A percentile compares a stretch with the other conserved stretches of the same genome.
phyloP scores from a whole-genome alignment of 64 coral and sea anemone genomes.

The Porites lutea region DNA sequence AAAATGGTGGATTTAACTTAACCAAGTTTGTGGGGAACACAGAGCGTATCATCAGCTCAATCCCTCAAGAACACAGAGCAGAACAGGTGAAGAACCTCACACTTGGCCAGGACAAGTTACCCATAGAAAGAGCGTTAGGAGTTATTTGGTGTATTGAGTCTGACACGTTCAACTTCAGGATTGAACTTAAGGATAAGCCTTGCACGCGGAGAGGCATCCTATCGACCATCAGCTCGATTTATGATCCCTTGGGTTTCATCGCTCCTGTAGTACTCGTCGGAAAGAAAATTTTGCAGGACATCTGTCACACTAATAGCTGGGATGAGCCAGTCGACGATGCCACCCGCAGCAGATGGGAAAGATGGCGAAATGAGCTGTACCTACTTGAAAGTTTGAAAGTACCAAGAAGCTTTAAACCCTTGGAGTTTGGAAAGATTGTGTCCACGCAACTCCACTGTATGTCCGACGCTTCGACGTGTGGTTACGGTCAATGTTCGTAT shows the following conservation, averaged over 20 bases:
- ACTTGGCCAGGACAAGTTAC: conserved; percentile 48
- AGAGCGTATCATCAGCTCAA: conserved; percentile 15
- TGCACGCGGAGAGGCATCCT: conserved; percentile 40
- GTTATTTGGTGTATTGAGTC: conserved; percentile 28
- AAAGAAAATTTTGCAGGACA: conserved; percentile 30
- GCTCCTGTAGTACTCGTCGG: conserved; percentile 29
- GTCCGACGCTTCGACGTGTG: conserved; percentile 11
- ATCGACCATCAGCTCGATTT: conserved; percentile 33
- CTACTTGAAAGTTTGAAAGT: too few species aligned
- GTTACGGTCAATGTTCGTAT: conserved; percentile 14
- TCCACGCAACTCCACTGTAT: too few species aligned
- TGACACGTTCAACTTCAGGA: conserved; percentile 47
- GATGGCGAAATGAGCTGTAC: too few species aligned
- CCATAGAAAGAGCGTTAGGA: conserved; percentile 36
- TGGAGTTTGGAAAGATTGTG: too few species aligned
- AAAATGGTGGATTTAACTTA: conserved; percentile 44
- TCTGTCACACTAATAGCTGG: conserved; percentile 31
- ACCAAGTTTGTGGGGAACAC: conserved; percentile 67
- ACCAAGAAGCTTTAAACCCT: too few species aligned
- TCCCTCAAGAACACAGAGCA: conserved; percentile 48
- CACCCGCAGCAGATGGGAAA: too few species aligned
- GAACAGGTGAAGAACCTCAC: conserved; percentile 35
- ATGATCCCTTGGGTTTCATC: conserved; percentile 41
- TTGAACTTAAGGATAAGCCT: conserved; percentile 25
- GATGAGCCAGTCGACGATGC: conserved; percentile 39